phyloP scores from a whole-genome alignment of 2,888 invertebrate genomes.

The Oscheius myriophilus region DNA sequence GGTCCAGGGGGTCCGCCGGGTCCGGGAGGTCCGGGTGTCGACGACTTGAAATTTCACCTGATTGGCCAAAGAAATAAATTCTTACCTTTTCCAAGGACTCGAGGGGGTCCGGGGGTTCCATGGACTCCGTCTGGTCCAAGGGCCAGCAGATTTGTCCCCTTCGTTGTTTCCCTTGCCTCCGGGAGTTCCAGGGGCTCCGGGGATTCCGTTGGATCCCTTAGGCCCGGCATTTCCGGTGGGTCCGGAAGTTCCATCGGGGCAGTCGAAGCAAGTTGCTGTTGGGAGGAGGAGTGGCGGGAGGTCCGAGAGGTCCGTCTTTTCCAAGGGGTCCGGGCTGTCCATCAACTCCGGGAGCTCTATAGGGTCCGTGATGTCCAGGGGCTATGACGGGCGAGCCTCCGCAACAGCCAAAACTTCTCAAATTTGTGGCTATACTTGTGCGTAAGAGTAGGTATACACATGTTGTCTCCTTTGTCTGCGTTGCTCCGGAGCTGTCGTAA shows the following conservation, averaged over 20 bases:
- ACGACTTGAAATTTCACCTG: not conserved
- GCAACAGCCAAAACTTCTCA: no score
- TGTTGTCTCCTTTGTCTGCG: no score
- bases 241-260: slow-evolving; percentile 58
- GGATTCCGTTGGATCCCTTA: slow-evolving; percentile 58
- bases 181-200: slow-evolving; percentile 48
- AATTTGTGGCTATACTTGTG: no score
- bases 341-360: slow-evolving; percentile 23
- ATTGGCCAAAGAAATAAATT: slow-evolving; percentile 36
- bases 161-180: no score
- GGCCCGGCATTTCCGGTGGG: slow-evolving; percentile 54
- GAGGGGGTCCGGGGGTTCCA: slow-evolving; percentile 54
- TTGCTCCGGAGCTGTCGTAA: no score
- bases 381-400: slow-evolving; percentile 29
- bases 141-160: no score
- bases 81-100: no score
- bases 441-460: no score
- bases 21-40: slow-evolving; percentile 50
- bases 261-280: slow-evolving; percentile 56
- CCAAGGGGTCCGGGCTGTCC: slow-evolving; percentile 58
- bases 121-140: slow-evolving; percentile 53
- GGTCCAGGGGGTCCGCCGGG: slow-evolving; percentile 53
- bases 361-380: slow-evolving; percentile 29
- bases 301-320: slow-evolving; percentile 55
- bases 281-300: slow-evolving; percentile 36